phyloP scores from a whole-genome alignment of 2,888 invertebrate genomes.

The Nemapogon koenigi region DNA sequence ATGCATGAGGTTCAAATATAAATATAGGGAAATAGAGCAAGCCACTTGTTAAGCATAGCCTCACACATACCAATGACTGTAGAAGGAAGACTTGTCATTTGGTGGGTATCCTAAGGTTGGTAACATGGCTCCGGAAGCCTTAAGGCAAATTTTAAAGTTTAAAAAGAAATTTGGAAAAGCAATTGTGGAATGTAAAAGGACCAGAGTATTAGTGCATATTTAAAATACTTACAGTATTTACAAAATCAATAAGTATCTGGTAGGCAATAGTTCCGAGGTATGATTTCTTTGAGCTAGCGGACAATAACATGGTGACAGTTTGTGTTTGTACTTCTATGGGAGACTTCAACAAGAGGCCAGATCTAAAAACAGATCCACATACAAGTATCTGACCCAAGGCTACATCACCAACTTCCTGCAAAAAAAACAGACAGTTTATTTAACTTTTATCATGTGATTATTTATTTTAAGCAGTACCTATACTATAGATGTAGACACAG shows the following conservation, averaged over 20 bases:
- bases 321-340: constrained; percentile 49
- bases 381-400: constrained; percentile 74
- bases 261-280: constrained; percentile 68
- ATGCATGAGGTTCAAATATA: too few relatives aligned
- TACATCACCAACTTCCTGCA: constrained; percentile 77
- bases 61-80: too few relatives aligned
- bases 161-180: too few relatives aligned
- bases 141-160: too few relatives aligned
- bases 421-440: constrained; percentile 13
- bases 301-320: constrained; percentile 40
- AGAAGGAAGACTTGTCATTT: too few relatives aligned
- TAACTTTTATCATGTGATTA: too few relatives aligned
- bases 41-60: too few relatives aligned
- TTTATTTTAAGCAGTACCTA: neutral
- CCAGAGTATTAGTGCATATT: neutral
- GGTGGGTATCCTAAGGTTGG: too few relatives aligned
- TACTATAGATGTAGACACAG: neutral
- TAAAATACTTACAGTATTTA: constrained; percentile 51
- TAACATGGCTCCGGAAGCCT: too few relatives aligned
- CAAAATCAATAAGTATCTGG: constrained; percentile 67
- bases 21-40: too few relatives aligned
- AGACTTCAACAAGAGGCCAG: constrained; percentile 61
- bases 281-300: constrained; percentile 66
- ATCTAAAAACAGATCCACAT: constrained; percentile 73
- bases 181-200: too few relatives aligned